A percentile compares a stretch with the other conserved stretches of the same genome.
Conservation (phyloP, 2,113 vertebrate genomes). For the Syngnathus floridae region DNA sequence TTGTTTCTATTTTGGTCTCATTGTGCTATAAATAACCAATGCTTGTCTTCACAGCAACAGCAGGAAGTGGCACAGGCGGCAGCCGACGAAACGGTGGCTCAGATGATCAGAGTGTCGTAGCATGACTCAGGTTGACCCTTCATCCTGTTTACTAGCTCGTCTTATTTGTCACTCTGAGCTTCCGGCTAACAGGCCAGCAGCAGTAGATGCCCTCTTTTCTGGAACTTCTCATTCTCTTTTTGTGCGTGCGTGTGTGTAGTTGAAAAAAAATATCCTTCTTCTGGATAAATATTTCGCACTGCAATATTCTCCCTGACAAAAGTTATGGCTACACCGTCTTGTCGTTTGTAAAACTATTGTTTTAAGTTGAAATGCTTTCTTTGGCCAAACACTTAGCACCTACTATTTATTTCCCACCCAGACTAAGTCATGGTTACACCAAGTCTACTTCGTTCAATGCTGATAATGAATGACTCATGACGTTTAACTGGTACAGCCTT, state of each 20-base stretch:
- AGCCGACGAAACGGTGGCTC: constrained; percentile 86
- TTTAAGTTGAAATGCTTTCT: constrained; percentile 7
- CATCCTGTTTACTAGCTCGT: constrained; percentile 24
- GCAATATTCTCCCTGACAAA: constrained; percentile 10
- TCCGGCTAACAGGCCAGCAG: constrained; percentile 33
- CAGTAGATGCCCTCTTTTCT: constrained; percentile 11
- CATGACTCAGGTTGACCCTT: constrained; percentile 28
- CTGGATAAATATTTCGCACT: constrained; percentile 12
- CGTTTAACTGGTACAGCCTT: constrained; percentile 44
- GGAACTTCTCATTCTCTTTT: constrained; percentile 17
- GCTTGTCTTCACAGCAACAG: constrained; percentile 22
- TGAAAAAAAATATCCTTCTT: constrained; percentile 1
- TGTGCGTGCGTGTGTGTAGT: constrained; percentile 7
- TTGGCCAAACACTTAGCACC: constrained; percentile 9
- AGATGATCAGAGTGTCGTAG: constrained; percentile 93
- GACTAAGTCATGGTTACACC: constrained; percentile 1
- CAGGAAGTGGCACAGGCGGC: constrained; percentile 79
- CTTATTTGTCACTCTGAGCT: constrained; percentile 34
- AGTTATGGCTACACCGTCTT: constrained; percentile 1
- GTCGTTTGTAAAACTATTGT: neutral
- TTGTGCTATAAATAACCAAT: neutral
- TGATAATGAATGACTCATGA: constrained; percentile 19
- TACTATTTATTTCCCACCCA: constrained; percentile 17
- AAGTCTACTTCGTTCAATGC: constrained; percentile 22
- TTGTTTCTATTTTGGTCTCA: neutral